These are phyloP conservation scores for Drosophila parabipectinata DNA, from an alignment of 1,140 invertebrate species.

Conservation along the genomic window DNA sequence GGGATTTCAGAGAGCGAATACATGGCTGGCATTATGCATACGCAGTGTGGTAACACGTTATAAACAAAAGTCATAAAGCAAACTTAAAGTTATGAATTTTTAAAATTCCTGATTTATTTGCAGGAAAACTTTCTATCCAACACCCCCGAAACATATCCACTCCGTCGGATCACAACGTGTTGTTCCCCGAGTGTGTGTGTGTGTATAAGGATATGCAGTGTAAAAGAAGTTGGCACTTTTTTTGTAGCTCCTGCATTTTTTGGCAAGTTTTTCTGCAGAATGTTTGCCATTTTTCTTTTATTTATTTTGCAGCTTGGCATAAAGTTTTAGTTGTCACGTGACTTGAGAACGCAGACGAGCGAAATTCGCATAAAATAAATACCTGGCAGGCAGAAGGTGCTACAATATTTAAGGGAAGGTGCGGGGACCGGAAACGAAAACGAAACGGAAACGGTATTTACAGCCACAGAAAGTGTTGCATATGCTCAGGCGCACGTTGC, in stretches of 20 bases:
- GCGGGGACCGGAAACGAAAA: constrained; percentile 54
- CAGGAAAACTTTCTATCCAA: constrained; percentile 54
- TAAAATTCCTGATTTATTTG: constrained; percentile 80
- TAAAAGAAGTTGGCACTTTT: constrained; percentile 46
- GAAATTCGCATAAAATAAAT: constrained; percentile 63
- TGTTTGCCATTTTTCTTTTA: constrained; percentile 14
- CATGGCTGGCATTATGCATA: constrained; percentile 57
- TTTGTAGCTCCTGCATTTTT: constrained; percentile 38
- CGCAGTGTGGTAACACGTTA: constrained; percentile 58
- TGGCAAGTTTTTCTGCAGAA: constrained; percentile 49
- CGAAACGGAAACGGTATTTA: constrained; percentile 69
- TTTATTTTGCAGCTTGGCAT: constrained; percentile 12
- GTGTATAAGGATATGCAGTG: constrained; percentile 11
- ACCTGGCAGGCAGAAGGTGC: constrained; percentile 41
- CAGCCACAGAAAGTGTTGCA: constrained; percentile 40
- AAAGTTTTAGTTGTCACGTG: constrained; percentile 71
- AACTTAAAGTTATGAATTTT: constrained; percentile 81
- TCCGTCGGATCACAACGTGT: constrained; percentile 12
- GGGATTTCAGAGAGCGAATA: constrained; percentile 3
- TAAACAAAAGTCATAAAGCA: constrained; percentile 77
- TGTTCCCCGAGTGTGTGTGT: neutral
- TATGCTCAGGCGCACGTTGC: constrained; percentile 49
- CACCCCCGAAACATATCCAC: constrained; percentile 1
- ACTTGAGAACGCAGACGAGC: constrained; percentile 52
- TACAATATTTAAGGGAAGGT: constrained; percentile 3